Percentiles rank a stretch among this genome's conserved stretches.
Conservation (phyloP, 2,797 vertebrate genomes). For the Danio kyathit region DNA sequence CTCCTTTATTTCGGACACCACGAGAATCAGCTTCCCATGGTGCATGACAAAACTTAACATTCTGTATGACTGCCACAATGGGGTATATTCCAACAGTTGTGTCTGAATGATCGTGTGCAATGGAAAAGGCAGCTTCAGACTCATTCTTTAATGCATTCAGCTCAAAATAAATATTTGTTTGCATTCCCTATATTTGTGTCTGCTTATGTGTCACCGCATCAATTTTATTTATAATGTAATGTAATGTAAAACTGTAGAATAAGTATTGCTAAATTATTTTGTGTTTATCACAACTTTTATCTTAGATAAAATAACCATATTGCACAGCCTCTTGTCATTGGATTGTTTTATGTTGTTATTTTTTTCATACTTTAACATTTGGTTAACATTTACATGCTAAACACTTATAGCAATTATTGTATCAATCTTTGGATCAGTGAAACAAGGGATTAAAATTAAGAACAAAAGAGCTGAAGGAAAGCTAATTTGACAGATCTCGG, state of each 20-base stretch:
- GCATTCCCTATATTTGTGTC: neutral
- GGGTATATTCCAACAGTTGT: no score
- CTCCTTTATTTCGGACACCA: no score
- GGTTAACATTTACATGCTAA: neutral
- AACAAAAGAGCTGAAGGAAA: neutral
- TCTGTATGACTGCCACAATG: no score
- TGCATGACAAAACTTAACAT: no score
- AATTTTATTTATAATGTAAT: no score
- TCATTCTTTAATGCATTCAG: no score
- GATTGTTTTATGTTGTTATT: neutral
- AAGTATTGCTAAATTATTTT: neutral
- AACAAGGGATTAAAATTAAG: neutral
- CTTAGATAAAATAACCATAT: neutral
- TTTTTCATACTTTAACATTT: neutral
- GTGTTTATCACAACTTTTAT: neutral
- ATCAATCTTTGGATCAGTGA: no score
- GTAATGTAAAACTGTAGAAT: neutral
- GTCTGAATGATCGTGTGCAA: no score
- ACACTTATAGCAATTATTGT: neutral
- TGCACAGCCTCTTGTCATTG: neutral
- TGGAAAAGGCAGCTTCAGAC: no score
- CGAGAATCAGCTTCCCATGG: no score
- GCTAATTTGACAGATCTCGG: neutral
- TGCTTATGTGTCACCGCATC: neutral
- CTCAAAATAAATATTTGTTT: no score